Evolutionary conservation across 2,888 invertebrate genomes (phyloP).

Genomic region (Antheraea yamamai): DNA sequence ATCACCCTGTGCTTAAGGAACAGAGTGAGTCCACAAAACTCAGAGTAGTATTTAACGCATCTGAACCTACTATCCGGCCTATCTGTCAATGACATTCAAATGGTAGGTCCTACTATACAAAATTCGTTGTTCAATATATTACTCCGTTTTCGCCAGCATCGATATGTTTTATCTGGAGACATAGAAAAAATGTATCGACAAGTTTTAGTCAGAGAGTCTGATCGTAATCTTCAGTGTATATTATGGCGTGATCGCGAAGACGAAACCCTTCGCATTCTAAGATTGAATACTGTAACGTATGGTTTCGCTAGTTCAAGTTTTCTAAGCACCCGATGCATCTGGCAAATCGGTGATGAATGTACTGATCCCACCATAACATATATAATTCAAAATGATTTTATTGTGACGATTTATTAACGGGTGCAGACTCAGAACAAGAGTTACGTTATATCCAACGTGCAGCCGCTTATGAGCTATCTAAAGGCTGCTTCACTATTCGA

Average conservation of each 20-base stretch:
- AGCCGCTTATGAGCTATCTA: neutral
- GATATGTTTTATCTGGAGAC: neutral
- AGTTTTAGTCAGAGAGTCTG: neutral
- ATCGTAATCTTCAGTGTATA: neutral
- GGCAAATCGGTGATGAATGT: conserved; percentile 5
- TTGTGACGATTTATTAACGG: neutral
- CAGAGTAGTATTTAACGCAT: conserved; percentile 26
- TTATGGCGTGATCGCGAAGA: neutral
- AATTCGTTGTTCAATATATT: conserved; percentile 22
- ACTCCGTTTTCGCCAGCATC: neutral
- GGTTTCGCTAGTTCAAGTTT: conserved; percentile 1
- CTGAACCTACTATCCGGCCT: conserved; percentile 20
- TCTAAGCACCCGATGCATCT: neutral
- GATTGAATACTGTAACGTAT: neutral
- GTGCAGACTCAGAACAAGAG: neutral
- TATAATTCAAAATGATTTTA: neutral
- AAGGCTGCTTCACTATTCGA: neutral
- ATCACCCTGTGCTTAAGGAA: conserved; percentile 24
- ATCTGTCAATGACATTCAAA: conserved; percentile 26
- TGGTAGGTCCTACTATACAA: conserved; percentile 26
- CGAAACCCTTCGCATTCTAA: neutral
- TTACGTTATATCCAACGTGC: neutral
- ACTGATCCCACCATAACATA: neutral
- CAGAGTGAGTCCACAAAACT: conserved; percentile 25
- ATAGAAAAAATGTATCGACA: neutral